Percentiles rank a stretch among this genome's conserved stretches.
Conservation (phyloP, 2,113 vertebrate species). For the Brevimyrus niger region DNA sequence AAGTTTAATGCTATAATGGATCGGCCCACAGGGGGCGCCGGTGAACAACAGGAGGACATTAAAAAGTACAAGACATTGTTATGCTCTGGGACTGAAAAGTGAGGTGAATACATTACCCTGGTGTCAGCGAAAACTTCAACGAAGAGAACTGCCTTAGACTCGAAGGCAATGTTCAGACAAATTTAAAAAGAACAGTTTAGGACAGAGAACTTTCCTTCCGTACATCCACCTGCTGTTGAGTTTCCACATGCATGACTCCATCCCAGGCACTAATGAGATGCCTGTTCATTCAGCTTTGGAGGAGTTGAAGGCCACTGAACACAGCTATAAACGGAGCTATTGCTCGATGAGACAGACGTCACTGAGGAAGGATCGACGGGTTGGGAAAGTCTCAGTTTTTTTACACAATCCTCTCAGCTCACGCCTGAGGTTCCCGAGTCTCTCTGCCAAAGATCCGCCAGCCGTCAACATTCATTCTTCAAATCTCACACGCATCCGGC, state of each 20-base stretch:
- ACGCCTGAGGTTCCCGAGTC: not conserved
- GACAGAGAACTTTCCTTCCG: not conserved
- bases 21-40: not conserved
- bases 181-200: not conserved
- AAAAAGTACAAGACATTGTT: not conserved
- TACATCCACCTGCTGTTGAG: not conserved
- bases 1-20: not conserved
- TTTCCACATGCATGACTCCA: not conserved
- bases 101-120: not conserved
- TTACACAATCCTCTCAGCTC: not conserved
- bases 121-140: not conserved
- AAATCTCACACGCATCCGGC: not conserved
- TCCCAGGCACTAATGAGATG: not conserved
- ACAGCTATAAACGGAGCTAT: not conserved
- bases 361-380: not conserved
- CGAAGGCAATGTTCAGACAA: not conserved
- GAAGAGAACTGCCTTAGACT: not conserved
- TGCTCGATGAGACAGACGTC: not conserved
- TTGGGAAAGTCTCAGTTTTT: not conserved
- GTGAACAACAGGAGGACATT: not conserved
- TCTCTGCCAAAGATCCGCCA: not conserved
- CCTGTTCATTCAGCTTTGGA: not conserved
- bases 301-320: not conserved
- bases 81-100: not conserved
- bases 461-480: not conserved